phyloP scores from a whole-genome alignment of 2,888 invertebrate genomes.

The Phorcus lineatus region DNA sequence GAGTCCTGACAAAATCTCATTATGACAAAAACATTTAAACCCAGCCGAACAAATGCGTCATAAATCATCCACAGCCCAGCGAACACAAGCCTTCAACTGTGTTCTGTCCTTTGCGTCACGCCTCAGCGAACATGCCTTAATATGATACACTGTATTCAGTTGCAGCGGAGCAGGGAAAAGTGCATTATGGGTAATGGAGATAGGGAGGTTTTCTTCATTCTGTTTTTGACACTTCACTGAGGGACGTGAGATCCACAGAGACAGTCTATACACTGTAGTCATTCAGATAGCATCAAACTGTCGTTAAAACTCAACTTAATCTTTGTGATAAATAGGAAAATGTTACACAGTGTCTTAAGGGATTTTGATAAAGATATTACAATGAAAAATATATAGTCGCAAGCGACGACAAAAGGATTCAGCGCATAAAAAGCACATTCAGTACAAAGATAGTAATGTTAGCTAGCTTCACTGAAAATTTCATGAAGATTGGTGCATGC shows the following conservation, averaged over 20 bases:
- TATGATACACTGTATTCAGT: constrained; percentile 11
- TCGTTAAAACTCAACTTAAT: no score
- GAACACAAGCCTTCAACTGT: neutral
- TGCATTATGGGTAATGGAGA: constrained; percentile 2
- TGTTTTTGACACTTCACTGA: neutral
- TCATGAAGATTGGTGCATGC: no score
- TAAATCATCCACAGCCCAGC: constrained; percentile 7
- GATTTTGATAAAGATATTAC: no score
- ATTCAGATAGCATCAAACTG: no score
- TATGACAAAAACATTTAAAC: neutral
- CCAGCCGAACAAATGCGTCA: neutral
- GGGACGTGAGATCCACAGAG: neutral
- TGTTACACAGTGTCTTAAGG: no score
- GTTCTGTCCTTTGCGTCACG: neutral
- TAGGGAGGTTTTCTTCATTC: neutral
- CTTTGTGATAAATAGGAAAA: no score
- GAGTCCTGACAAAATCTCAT: neutral
- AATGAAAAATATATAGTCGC: no score
- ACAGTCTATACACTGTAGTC: neutral
- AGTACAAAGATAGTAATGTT: no score
- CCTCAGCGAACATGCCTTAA: neutral
- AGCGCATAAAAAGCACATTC: no score
- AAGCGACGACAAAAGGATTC: no score
- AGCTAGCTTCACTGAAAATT: no score
- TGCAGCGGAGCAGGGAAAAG: neutral